These are phyloP conservation scores for Drosophila virilis DNA, from an alignment of 1,140 invertebrate genomes.

Conservation along the genomic window DNA sequence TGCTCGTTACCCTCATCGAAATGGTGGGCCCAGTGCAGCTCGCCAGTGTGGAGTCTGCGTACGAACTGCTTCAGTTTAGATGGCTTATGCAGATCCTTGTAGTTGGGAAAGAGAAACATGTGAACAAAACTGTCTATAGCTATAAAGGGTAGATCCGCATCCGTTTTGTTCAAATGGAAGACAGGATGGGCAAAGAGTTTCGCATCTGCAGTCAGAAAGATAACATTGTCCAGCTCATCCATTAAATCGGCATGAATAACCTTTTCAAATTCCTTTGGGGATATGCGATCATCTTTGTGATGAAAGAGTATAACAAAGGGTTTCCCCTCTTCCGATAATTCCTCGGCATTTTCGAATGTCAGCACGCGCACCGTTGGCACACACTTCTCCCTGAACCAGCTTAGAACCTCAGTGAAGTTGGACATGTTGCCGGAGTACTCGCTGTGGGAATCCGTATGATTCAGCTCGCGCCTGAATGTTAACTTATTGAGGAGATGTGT, in stretches of 20 bases:
- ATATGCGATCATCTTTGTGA: conserved; percentile 15
- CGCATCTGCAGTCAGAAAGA: conserved; percentile 46
- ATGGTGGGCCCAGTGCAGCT: conserved; percentile 24
- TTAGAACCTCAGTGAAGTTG: not conserved
- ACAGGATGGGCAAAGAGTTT: conserved; percentile 38
- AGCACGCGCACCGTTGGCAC: conserved; percentile 36
- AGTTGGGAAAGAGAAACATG: conserved; percentile 54
- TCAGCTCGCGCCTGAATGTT: conserved; percentile 8
- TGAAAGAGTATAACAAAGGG: conserved; percentile 58
- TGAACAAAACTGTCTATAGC: conserved; percentile 55
- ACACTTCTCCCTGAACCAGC: conserved; percentile 41
- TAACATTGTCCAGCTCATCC: conserved; percentile 17
- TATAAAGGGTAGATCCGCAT: conserved; percentile 49
- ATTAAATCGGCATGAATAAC: conserved; percentile 9
- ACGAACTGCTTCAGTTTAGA: conserved; percentile 49
- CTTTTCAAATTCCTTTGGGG: conserved; percentile 33
- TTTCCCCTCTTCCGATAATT: conserved; percentile 38
- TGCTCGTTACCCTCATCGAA: not conserved
- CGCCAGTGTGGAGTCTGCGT: conserved; percentile 8
- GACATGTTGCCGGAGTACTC: conserved; percentile 42
- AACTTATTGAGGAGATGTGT: conserved; percentile 46
- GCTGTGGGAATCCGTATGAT: conserved; percentile 3
- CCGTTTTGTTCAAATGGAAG: conserved; percentile 38
- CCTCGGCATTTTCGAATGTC: conserved; percentile 65
- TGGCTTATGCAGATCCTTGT: conserved; percentile 45